Percentiles rank a stretch among this genome's conserved stretches.
Evolutionary conservation across 53 echinoderm and acorn worm genomes (phyloP).

Genomic region (Astropecten irregularis): DNA sequence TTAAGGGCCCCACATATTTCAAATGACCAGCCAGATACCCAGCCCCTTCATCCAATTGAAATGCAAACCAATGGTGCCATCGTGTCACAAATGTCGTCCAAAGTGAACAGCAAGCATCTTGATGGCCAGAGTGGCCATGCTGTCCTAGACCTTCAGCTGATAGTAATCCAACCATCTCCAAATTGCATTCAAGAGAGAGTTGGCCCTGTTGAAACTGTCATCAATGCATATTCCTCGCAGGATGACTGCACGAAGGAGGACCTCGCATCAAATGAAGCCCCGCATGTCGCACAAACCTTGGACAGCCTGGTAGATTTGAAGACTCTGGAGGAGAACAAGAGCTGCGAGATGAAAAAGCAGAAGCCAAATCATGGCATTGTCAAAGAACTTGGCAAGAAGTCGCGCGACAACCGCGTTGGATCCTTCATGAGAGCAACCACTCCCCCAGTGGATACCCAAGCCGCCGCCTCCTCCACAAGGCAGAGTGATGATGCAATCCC

Average conservation of each 20-base stretch:
- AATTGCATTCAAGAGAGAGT: neutral
- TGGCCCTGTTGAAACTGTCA: neutral
- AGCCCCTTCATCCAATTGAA: too few relatives aligned
- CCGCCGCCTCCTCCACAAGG: neutral
- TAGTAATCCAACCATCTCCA: neutral
- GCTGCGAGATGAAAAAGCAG: neutral
- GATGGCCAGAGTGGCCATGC: too few relatives aligned
- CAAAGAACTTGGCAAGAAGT: conserved; percentile 16
- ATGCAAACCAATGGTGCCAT: too few relatives aligned
- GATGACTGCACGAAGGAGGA: neutral
- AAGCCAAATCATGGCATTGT: neutral
- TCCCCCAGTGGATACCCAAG: neutral
- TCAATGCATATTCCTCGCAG: conserved; percentile 18
- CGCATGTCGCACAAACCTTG: too few relatives aligned
- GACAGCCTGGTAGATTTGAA: neutral
- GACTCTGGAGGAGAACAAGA: conserved; percentile 2
- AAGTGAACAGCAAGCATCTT: too few relatives aligned
- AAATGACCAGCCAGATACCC: neutral
- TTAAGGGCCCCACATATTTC: neutral
- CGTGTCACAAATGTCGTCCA: neutral
- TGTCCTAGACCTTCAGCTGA: too few relatives aligned
- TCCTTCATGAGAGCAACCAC: conserved; percentile 47
- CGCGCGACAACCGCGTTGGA: conserved; percentile 36
- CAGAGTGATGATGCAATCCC: neutral
- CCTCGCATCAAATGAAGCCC: neutral